Base-by-base conservation (phyloP, 2,113 vertebrate species). In the Menidia beryllina region DNA sequence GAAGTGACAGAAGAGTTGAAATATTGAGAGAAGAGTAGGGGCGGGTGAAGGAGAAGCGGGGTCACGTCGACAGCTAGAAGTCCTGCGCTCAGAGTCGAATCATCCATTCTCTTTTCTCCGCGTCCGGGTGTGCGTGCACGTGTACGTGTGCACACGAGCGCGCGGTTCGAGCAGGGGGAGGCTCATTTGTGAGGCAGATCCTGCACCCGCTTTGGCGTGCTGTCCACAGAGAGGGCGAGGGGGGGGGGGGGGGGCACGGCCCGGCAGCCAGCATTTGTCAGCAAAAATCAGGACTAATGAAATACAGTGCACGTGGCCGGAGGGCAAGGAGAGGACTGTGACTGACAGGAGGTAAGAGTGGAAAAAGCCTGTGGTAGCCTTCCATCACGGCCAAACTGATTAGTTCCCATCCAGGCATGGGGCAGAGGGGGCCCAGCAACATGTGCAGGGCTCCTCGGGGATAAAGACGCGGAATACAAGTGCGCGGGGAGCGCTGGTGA, bases 211-310 rank as follows among this genome's bases (percentile, higher is more conserved):
- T 87, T 77, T 83, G 72, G 76, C 76, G 69, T 69, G 25, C 43
- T 59, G 83, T 77, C 80, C 84, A 43, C 52, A 50, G 86, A 81
- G 80, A 60, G 83, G 72, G 59, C 77, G 74, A 78, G 72, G 64
- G 77, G 82, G 77, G 60, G 51, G 82, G 72, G 64, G 77, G 82
- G 77, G 60, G 51, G 82, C 86, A 74, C 79, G 83, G 83, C 77
- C 87, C 23, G 86, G 71, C 83, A 81, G 79, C 69, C 64, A 86
- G 79, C 75, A 74, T 90, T 90, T 93, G 92, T 94, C 90, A 89
- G 91, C 90, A 91, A 86, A 92, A 92, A 92, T 91, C 89, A 88
- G 84, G 86, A 73, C 87, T 90, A 91, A 92, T 92, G 90, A 92
- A 89, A 89, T 90, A 71, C 86, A 84, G 79, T 77, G 67, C 79